Evolutionary conservation across 2,888 invertebrate genomes (phyloP).

Genomic region (Nasonia oneida): DNA sequence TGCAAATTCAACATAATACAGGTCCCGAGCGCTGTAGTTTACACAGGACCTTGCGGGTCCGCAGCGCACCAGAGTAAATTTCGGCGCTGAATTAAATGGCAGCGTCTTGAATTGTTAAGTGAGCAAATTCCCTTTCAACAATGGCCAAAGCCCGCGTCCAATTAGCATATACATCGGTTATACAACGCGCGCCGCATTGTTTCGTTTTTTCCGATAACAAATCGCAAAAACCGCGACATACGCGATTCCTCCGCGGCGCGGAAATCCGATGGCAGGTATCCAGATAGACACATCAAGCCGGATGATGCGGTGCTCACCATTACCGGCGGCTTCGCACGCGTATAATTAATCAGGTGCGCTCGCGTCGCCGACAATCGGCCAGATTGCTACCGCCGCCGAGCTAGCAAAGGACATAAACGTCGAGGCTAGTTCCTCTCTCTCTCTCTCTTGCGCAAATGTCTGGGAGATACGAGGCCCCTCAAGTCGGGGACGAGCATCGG

Average conservation of each 20-base stretch:
- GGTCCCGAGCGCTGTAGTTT: background rate
- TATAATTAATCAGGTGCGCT: conserved; percentile 45
- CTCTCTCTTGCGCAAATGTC: background rate
- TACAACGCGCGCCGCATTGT: too few relatives aligned
- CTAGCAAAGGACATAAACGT: conserved; percentile 46
- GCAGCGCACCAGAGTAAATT: background rate
- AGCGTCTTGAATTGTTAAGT: background rate
- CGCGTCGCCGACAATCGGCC: conserved; percentile 30
- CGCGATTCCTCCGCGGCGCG: background rate
- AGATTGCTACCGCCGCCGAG: conserved; percentile 19
- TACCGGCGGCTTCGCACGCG: background rate
- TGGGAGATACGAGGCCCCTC: background rate
- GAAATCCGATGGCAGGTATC: conserved; percentile 34
- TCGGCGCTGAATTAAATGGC: background rate
- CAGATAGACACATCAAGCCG: background rate
- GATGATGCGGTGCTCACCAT: background rate
- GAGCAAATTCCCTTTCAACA: background rate
- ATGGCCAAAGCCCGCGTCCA: background rate
- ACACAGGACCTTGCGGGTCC: background rate
- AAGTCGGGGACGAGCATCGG: conserved; percentile 8
- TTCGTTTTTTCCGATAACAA: background rate
- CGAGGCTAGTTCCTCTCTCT: conserved; percentile 11
- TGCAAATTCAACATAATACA: conserved; percentile 8
- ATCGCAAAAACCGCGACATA: background rate
- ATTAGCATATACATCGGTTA: background rate